Evolutionary conservation across 2,113 vertebrate species (phyloP).

Genomic region (Sinocyclocheilus grahami): DNA sequence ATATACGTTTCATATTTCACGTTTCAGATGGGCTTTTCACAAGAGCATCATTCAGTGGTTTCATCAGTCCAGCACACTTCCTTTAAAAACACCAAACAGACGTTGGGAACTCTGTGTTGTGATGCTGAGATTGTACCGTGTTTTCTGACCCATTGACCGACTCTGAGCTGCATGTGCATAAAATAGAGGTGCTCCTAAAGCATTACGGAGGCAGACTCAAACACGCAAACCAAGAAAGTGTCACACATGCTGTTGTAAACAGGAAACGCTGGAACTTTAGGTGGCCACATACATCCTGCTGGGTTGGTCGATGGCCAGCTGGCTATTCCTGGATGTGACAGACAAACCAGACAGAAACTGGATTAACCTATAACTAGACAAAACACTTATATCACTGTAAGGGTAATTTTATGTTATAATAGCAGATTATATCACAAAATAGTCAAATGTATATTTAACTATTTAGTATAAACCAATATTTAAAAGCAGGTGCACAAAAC

Average conservation of each 20-base stretch:
- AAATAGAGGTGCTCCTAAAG: constrained; percentile 9
- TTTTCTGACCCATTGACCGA: constrained; percentile 13
- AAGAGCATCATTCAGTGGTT: constrained; percentile 45
- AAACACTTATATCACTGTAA: background rate
- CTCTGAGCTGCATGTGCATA: background rate
- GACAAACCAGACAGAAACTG: constrained; percentile 23
- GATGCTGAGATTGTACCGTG: constrained; percentile 13
- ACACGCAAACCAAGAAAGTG: constrained; percentile 60
- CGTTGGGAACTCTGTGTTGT: constrained; percentile 29
- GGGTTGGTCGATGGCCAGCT: constrained; percentile 55
- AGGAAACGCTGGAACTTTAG: constrained; percentile 73
- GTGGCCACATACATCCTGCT: constrained; percentile 66
- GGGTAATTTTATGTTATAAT: background rate
- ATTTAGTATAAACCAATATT: background rate
- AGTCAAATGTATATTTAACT: background rate
- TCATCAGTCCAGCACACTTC: constrained; percentile 34
- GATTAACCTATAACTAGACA: constrained; percentile 1
- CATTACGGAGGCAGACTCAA: constrained; percentile 6
- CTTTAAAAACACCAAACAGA: constrained; percentile 45
- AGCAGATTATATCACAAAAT: background rate
- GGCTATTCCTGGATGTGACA: constrained; percentile 68
- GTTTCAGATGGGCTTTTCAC: constrained; percentile 32
- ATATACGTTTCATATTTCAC: constrained; percentile 57
- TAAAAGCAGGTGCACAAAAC: background rate
- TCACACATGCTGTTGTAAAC: constrained; percentile 71